Percentiles rank a stretch among this genome's conserved stretches.
phyloP scores from a whole-genome alignment of 2,797 vertebrate genomes.

The Vespertilio murinus region DNA sequence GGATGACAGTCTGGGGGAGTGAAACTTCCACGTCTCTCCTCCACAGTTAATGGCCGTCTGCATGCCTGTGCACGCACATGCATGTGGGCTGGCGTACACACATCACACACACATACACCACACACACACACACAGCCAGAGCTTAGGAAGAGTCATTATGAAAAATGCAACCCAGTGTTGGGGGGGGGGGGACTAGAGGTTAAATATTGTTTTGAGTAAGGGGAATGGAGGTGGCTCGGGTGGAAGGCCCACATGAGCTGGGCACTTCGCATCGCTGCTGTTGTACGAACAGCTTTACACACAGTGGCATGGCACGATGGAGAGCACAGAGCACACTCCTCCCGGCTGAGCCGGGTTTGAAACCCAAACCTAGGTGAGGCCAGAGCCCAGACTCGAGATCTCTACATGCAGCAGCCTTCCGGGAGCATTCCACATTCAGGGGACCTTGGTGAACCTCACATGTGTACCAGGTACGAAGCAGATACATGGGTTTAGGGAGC shows the following conservation, averaged over 20 bases:
- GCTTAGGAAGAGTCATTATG: neutral
- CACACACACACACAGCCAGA: neutral
- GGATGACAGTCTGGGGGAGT: neutral
- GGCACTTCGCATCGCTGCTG: neutral
- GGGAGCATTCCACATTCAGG: neutral
- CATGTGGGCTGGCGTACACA: neutral
- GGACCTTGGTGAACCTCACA: neutral
- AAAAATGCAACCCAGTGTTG: neutral
- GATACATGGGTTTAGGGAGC: neutral
- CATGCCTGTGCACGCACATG: too few relatives aligned
- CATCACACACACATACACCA: neutral
- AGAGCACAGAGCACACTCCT: too few relatives aligned
- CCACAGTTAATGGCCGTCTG: neutral
- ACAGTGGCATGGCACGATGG: rapidly evolving
- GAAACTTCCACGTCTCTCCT: neutral
- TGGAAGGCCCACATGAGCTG: rapidly evolving
- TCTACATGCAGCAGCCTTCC: neutral
- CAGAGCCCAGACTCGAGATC: neutral
- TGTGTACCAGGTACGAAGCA: neutral
- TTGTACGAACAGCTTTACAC: too few relatives aligned
- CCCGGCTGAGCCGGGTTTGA: neutral
- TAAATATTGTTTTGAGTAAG: neutral
- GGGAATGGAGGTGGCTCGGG: neutral
- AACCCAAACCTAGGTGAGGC: neutral
- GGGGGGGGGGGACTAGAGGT: neutral